Evolutionary conservation across 2,888 invertebrate species (phyloP), one percentile per base, ranked within the genome.

Genomic region (Orgyia antiqua): DNA sequence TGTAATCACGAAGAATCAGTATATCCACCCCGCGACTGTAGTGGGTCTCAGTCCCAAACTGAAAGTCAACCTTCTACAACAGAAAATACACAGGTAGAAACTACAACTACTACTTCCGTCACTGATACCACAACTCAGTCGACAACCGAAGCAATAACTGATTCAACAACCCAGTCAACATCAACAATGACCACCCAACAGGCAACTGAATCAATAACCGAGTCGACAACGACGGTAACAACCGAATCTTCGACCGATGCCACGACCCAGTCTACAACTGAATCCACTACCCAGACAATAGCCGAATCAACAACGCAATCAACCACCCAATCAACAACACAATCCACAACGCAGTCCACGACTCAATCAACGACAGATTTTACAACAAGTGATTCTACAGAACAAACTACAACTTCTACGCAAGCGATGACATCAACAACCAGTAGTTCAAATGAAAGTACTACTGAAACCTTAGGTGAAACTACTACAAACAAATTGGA

Each of bases 1-100:
- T 93, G 93, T 61, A 93, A 93, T 65, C 82, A 91, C 53, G 88
- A 89, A 44, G 88, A 89, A 36, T 89, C 90, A 4, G 89, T 91
- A 9, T 89, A 90, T 55, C 90, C 91, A n/a, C 77, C 74, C 28
- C 68, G 87, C 13, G 65, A 77, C 41, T 87, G 87, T 42, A 76
- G 68, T 46, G 61, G 69, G 12, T 42, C 57, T n/a, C 65, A 75
- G 44, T 56, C 66, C 25, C 70, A 73, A 56, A 60, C 25, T 44
- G 60, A 52, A 49, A 68, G 10, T 23, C 3, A 27, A 49, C 24
- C 39, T 32, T 37, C 45, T 10, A 24, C 37, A 18, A 47, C 48
- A 13, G 43, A 60, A 37, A 40, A 33, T 31, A 56, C 60, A 45
- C 51, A 13, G 46, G 5, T 48, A 55, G 41, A 58, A 38, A 43